Base-by-base conservation (phyloP, 1,140 invertebrate genomes). In the Zaprionus nigranus region DNA sequence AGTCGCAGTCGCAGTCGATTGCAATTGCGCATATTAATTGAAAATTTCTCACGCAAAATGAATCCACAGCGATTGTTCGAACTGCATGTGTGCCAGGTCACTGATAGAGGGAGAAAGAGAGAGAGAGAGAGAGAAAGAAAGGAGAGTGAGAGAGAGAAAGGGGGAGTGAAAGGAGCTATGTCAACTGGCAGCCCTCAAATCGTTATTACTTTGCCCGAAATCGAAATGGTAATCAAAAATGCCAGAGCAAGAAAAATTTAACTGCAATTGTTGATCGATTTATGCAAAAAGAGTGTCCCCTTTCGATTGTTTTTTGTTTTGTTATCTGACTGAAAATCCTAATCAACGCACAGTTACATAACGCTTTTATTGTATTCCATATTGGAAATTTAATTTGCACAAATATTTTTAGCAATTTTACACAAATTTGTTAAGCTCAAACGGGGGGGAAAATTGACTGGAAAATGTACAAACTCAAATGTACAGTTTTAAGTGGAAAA, bases 21-120 rank as follows among this genome's bases (percentile, higher is more conserved):
- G 71, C 82, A 79, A 85, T 76, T 86, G 65, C 82, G 82, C 82
- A 86, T 86, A 86, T 86, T 86, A 86, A 86, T 86, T 86, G 76
- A 86, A 86, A 86, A 86, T 86, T 86, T 86, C 78, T 79, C 79
- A 71, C 82, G 79, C 68, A 79, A 85, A 78, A 84, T 78, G 65
- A 54, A 78, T 75, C 40, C 53, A 60, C 34, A 53, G 54, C 63
- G 79, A 71, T 75, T 64, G 73, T 75, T 75, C 67, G 60, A 63
- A 62, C 51, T 40, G 66, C 56, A 74, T 74, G 53, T 69, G 71
- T 69, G 65, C 58, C 65, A 74, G 28, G 46, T 51, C 46, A 51
- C 5, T n/a, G 46, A 1, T 22, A 51, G 20, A 22, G 11, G 9
- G 46, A 43, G n/a, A 46, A 7, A 17, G 6, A 46, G 40, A 46